Conservation (phyloP, 2,797 vertebrate genomes). For the Discoglossus pictus region DNA sequence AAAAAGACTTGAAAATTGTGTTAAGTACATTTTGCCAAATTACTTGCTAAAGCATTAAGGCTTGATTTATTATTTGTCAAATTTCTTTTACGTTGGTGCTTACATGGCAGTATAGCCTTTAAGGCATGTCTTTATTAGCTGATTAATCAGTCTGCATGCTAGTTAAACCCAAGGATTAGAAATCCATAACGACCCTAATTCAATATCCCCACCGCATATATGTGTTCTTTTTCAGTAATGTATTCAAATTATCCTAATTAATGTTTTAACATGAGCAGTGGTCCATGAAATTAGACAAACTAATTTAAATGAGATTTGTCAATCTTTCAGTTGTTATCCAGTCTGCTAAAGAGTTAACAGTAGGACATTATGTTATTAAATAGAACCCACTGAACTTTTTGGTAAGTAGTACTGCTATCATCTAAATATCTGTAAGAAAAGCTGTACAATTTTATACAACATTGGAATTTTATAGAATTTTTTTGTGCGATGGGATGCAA, state of each 20-base stretch:
- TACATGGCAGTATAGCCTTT: slow-evolving; percentile 6
- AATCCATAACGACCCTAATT: slow-evolving; percentile 21
- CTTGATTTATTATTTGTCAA: slow-evolving; percentile 36
- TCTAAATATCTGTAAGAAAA: too few relatives aligned
- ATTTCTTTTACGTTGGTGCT: slow-evolving; percentile 14
- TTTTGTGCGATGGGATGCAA: too few relatives aligned
- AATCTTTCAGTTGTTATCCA: slow-evolving; percentile 11
- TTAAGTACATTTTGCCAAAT: background rate
- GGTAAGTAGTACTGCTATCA: background rate
- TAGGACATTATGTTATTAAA: background rate
- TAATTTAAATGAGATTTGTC: slow-evolving; percentile 29
- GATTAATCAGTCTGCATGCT: slow-evolving; percentile 29
- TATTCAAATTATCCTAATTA: slow-evolving; percentile 43
- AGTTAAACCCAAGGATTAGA: slow-evolving; percentile 24
- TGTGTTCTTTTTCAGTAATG: slow-evolving; percentile 30
- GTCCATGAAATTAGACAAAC: slow-evolving; percentile 39
- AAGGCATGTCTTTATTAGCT: slow-evolving; percentile 31
- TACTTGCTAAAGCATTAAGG: background rate
- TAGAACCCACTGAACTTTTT: too few relatives aligned
- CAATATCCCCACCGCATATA: too few relatives aligned
- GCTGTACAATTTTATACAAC: too few relatives aligned
- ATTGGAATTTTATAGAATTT: too few relatives aligned
- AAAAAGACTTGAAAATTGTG: too few relatives aligned
- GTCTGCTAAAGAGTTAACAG: too few relatives aligned
- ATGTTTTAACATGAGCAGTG: slow-evolving; percentile 35